Evolutionary conservation across 2,888 invertebrate genomes (phyloP).

Genomic region (Agrypnus murinus): DNA sequence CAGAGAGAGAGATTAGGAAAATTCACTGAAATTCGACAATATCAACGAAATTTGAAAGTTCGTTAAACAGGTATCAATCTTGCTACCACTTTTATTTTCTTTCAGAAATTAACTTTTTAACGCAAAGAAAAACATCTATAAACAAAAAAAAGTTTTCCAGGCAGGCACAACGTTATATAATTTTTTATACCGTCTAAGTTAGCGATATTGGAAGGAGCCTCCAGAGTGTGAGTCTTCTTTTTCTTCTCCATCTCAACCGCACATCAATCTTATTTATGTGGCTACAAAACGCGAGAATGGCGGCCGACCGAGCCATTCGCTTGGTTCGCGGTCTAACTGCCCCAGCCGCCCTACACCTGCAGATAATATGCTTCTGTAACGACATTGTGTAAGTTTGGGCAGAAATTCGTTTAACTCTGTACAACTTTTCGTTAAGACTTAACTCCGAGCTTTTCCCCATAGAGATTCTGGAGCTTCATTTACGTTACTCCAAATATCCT

Average conservation of each 20-base stretch:
- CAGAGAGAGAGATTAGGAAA: conserved; percentile 39
- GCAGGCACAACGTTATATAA: conserved; percentile 10
- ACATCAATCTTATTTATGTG: conserved; percentile 72
- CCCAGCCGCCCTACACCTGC: conserved; percentile 63
- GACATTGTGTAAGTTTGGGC: conserved; percentile 65
- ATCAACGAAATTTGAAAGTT: too few species aligned
- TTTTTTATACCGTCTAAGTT: conserved; percentile 32
- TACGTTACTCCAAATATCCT: conserved; percentile 43
- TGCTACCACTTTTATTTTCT: too few species aligned
- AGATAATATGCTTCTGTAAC: conserved; percentile 65
- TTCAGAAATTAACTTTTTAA: too few species aligned
- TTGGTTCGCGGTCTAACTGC: conserved; percentile 74
- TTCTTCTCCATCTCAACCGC: conserved; percentile 62
- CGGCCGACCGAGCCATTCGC: conserved; percentile 63
- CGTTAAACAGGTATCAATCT: too few species aligned
- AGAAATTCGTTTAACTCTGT: conserved; percentile 65
- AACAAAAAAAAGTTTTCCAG: neutral
- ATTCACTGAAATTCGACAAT: conserved; percentile 25
- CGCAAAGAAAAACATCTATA: too few species aligned
- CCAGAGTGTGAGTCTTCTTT: conserved; percentile 54
- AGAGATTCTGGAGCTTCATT: conserved; percentile 44
- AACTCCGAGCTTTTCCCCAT: conserved; percentile 47
- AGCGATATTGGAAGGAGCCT: conserved; percentile 38
- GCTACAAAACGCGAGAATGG: conserved; percentile 70
- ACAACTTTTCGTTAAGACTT: conserved; percentile 64